Evolutionary conservation across 1,140 invertebrate genomes (phyloP), one percentile per base, ranked within the genome.

Genomic region (Wiebesia pumilae): DNA sequence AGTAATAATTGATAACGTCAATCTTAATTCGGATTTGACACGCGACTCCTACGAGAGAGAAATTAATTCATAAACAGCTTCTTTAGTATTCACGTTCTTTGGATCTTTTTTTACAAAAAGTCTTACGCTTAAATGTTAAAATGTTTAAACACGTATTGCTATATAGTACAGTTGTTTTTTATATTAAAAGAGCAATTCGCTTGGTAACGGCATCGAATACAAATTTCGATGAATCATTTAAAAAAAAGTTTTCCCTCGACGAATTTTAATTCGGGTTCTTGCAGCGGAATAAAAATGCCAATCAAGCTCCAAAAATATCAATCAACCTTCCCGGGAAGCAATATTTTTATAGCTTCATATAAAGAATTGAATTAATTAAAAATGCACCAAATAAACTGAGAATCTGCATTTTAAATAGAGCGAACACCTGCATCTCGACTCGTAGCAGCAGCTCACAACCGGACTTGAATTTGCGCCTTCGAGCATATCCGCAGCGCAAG

Each of bases 1-100:
- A 24, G 27, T n/a, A 43, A 84, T 84, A 84, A 84, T 84, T 84
- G 54, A 84, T 35, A 84, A 83, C 69, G 69, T 30, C 47, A 83
- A 83, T 83, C 69, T 77, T 40, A 21, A n/a, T 21, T 30, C 38
- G 65, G 58, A 67, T 81, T 67, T 43, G 30, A 30, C 77, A 40
- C 71, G 19, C 38, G 19, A n/a, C 71, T 75, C 10, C 6, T 24
- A 0, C 69, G 1, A 14, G 16, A 73, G 21, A 73, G 38, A 73
- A 16, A 43, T 75, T 54, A 51, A 79, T 79, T 35, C 47, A 4
- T 21, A 24, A 3, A 9, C 54, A 33, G 35, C 10, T 21, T 14
- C 0, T 73, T 35, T 30, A 12, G 10, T 30, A n/a, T 7, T 3
- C 24, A 35, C 16, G 38, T 38, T 71, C 14, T 16, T 71, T 35